phyloP scores from a whole-genome alignment of 1,140 invertebrate genomes.

The Drosophila pseudoobscura region DNA sequence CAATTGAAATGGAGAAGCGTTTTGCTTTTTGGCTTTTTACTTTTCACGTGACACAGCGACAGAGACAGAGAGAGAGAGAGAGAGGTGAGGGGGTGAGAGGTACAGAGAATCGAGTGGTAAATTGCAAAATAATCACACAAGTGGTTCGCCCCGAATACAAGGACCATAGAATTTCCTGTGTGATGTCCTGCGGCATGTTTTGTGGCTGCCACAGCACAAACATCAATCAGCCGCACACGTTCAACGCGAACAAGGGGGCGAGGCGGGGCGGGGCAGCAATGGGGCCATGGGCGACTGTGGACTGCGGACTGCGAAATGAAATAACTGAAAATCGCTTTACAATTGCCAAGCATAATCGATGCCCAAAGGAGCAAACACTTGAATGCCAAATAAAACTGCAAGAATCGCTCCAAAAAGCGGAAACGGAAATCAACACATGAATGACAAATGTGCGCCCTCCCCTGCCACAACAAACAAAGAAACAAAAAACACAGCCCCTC shows the following conservation, averaged over 20 bases:
- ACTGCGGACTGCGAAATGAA: conserved; percentile 38
- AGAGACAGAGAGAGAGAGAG: not conserved
- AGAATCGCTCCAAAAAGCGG: conserved; percentile 34
- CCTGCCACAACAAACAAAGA: too few species aligned
- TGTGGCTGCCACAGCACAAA: conserved; percentile 61
- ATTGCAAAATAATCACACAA: conserved; percentile 79
- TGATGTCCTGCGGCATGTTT: conserved; percentile 68
- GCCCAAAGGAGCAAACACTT: conserved; percentile 82
- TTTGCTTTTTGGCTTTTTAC: conserved; percentile 18
- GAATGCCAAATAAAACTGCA: conserved; percentile 22
- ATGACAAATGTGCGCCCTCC: conserved; percentile 70
- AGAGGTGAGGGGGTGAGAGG: not conserved
- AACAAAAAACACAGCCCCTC: not conserved
- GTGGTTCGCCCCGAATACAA: conserved; percentile 32
- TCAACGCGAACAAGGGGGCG: conserved; percentile 1
- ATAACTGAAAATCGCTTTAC: conserved; percentile 83
- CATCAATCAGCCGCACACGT: conserved; percentile 63
- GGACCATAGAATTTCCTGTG: conserved; percentile 24
- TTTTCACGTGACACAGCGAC: conserved; percentile 3
- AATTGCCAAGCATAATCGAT: conserved; percentile 79
- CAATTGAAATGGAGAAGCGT: conserved; percentile 58
- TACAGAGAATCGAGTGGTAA: conserved; percentile 62
- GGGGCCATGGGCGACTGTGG: conserved; percentile 2
- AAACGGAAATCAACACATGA: conserved; percentile 83
- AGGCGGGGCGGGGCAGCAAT: not conserved